Evolutionary conservation across 2,888 invertebrate genomes (phyloP), one percentile per base, ranked within the genome.

Genomic region (Emmelina monodactyla): DNA sequence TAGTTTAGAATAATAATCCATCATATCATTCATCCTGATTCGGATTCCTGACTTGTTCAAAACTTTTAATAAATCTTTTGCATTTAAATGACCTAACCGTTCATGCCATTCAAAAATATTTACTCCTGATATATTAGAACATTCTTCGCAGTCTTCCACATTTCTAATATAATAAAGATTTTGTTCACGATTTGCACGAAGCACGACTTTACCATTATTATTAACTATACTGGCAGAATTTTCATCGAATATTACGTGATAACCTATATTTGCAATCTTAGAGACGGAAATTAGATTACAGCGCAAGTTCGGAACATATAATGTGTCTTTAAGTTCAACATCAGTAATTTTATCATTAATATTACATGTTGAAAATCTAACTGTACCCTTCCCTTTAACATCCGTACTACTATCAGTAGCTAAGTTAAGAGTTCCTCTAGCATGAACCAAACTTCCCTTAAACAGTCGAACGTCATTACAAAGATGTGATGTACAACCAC

Each of bases 81-180:
- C 15, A 35, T 32, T 38, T 9, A 32, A 13, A 29, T 39, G 37
- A 10, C 37, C 34, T 16, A 34, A 29, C 9, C 37, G 37, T 16
- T 37, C 34, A 32, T 39, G 37, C 34, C 39, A 37, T 13, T 28
- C 12, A 10, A 33, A 32, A 16, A 39, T 22, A 15, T 35, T 28
- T 35, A 14, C 22, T 35, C 14, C 16, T 12, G 15, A n/a, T n/a
- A n/a, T n/a, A 22, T 4, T 34, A 31, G 9, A 32, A 32, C 22
- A 29, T 32, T 34, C 25, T 32, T 34, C n/a, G 31, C 2, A 10
- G 16, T 14, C 6, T 29, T 14, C 22, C 34, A 19, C 31, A 15
- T 34, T 34, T 28, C 36, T 32, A 10, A 40, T 29, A 33, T 40
- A 28, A 16, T 40, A 37, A 14, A 40, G 14, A 33, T 38, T 38